phyloP scores from a whole-genome alignment of 2,888 invertebrate genomes.

The Tipula lateralis region DNA sequence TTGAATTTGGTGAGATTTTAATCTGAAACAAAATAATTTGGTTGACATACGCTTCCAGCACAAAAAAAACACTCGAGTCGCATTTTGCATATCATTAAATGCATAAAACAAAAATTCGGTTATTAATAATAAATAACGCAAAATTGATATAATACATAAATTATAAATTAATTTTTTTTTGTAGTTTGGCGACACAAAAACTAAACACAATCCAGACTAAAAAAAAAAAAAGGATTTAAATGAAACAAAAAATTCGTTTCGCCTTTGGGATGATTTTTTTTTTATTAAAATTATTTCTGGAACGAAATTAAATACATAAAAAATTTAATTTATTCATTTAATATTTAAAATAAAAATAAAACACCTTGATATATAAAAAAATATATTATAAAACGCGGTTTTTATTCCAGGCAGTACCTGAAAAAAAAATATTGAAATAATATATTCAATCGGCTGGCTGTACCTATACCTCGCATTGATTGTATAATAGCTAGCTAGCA shows the following conservation, averaged over 20 bases:
- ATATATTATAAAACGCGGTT: neutral
- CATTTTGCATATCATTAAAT: neutral
- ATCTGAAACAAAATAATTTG: neutral
- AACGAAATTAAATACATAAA: slow-evolving; percentile 13
- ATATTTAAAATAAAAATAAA: neutral
- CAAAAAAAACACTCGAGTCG: neutral
- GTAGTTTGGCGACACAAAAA: neutral
- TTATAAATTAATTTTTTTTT: neutral
- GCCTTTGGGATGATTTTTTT: neutral
- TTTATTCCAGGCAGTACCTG: neutral
- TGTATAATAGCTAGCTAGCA: no score
- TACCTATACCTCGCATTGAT: no score
- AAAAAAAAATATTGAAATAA: neutral
- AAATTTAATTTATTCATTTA: slow-evolving; percentile 24
- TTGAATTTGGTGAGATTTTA: neutral
- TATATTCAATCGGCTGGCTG: neutral
- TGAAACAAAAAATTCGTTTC: slow-evolving; percentile 1
- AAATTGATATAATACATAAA: neutral
- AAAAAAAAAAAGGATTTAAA: neutral
- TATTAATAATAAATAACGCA: neutral
- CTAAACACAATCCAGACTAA: neutral
- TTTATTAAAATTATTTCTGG: slow-evolving; percentile 4
- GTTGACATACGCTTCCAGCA: neutral
- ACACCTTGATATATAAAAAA: neutral
- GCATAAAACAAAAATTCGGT: neutral